phyloP scores from a whole-genome alignment of 2,797 vertebrate genomes.

The Brachymystax lenok region DNA sequence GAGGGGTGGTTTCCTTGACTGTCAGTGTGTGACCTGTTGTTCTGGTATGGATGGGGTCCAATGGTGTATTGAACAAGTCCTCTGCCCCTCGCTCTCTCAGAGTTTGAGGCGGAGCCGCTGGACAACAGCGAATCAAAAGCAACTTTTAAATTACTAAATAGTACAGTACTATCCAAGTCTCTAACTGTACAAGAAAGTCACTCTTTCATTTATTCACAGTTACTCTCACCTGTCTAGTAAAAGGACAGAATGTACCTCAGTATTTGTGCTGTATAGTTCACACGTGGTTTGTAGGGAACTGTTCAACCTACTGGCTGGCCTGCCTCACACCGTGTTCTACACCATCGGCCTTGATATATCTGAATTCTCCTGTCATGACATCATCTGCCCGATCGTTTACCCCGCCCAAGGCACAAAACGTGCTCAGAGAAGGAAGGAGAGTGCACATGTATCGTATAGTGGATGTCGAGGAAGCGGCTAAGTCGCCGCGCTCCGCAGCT shows the following conservation, averaged over 20 bases:
- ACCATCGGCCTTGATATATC: constrained; percentile 41
- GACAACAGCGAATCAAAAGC: not conserved
- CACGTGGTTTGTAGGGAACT: constrained; percentile 23
- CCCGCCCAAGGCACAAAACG: constrained; percentile 49
- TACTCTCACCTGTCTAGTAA: constrained; percentile 3
- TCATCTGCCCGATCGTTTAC: constrained; percentile 62
- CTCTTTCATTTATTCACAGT: not conserved
- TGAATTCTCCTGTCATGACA: constrained; percentile 65
- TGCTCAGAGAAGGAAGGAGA: constrained; percentile 51
- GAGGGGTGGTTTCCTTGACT: constrained; percentile 12
- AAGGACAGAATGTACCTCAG: constrained; percentile 16
- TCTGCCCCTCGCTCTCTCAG: not conserved
- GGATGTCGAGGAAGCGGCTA: constrained; percentile 57
- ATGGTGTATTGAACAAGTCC: not conserved
- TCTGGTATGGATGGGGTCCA: not conserved
- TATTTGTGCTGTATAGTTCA: constrained; percentile 14
- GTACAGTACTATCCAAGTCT: not conserved
- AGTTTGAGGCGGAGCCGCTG: not conserved
- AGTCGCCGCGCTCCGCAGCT: constrained; percentile 22
- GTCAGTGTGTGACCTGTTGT: constrained; percentile 20
- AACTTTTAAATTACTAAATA: not conserved
- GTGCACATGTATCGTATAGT: constrained; percentile 62
- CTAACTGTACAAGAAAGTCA: not conserved
- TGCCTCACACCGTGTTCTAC: constrained; percentile 10
- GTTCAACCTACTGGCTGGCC: constrained; percentile 24